Evolutionary conservation across 1,140 invertebrate genomes (phyloP), one percentile per base, ranked within the genome.

Genomic region (Zaprionus tsacasi): DNA sequence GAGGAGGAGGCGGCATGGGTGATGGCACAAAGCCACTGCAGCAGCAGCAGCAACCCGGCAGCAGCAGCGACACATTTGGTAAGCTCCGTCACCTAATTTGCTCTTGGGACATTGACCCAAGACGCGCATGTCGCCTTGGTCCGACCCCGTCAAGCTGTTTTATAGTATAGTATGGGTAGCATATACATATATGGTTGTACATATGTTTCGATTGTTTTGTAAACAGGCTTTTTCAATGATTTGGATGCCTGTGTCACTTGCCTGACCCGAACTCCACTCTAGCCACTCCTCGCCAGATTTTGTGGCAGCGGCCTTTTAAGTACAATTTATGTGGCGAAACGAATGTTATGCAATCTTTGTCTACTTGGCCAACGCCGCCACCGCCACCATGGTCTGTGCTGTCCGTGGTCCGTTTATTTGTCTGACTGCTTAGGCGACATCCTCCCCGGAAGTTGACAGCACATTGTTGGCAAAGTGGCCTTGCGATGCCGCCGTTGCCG

Each of bases 21-120:
- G 85, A 88, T 36, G 78, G 40, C 92, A 94, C 64, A 93, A 94
- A 73, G 94, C 40, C 40, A 45, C 95, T 74, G 93, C 60, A 50
- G 17, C 17, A 50, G 45, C 45, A 7, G 33, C 27, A 30, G 27
- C 27, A 48, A n/a, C 52, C 15, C 43, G 80, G 45, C 25, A 8
- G 35, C 69, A 15, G 52, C 63, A 4, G 43, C 56, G 78, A 89
- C 38, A 58, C 76, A 35, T 85, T 82, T 58, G 77, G 79, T 89
- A 79, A 88, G 83, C 64, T 6, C 40, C 25, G 40, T 63, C 59
- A 64, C 55, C 65, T 63, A 60, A 69, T 73, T 71, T 59, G 33
- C 13, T 21, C 52, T 10, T 30, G 25, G 21, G 35, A 25, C 55
- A 45, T 55, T 79, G 77, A 75, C 77, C 78, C 63, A 43, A 79